Evolutionary conservation across 2,888 invertebrate genomes (phyloP).

Genomic region (Rhagophthalmus giganteus): DNA sequence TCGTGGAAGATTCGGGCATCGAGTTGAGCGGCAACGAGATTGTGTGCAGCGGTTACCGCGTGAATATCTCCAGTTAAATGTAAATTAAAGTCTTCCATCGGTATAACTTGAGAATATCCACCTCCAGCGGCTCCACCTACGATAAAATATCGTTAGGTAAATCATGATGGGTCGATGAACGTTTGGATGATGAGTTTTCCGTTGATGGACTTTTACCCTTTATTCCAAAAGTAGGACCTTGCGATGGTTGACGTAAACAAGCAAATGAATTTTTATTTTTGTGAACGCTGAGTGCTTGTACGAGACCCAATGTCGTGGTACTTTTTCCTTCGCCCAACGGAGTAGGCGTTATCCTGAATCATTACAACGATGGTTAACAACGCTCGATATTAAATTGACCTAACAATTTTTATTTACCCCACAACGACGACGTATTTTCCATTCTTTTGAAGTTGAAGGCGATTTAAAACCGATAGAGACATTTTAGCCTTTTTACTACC

Average conservation of each 20-base stretch:
- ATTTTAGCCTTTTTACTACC: constrained; percentile 96
- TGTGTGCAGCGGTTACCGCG: constrained; percentile 97
- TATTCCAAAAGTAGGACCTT: constrained; percentile 98
- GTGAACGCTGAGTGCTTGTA: constrained; percentile 89
- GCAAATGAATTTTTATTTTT: constrained; percentile 86
- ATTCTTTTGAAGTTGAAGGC: constrained; percentile 67
- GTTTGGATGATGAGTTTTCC: no score
- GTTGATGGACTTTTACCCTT: no score
- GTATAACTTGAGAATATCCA: constrained; percentile 94
- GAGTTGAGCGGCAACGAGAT: constrained; percentile 95
- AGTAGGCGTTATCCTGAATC: constrained; percentile 96
- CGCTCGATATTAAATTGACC: not conserved
- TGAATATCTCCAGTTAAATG: constrained; percentile 98
- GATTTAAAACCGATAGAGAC: constrained; percentile 74
- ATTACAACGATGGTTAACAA: constrained; percentile 10
- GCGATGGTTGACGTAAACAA: constrained; percentile 94
- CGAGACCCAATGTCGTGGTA: constrained; percentile 90
- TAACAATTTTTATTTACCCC: constrained; percentile 73
- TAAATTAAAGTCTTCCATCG: constrained; percentile 99
- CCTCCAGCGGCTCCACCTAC: constrained; percentile 95
- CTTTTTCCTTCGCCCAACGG: constrained; percentile 99
- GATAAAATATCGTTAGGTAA: no score
- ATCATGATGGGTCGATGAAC: no score
- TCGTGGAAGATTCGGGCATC: constrained; percentile 98
- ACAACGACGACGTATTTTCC: constrained; percentile 96